phyloP scores from a whole-genome alignment of 92 coral and sea anemone genomes.

The Umimayanthus chanpuru region DNA sequence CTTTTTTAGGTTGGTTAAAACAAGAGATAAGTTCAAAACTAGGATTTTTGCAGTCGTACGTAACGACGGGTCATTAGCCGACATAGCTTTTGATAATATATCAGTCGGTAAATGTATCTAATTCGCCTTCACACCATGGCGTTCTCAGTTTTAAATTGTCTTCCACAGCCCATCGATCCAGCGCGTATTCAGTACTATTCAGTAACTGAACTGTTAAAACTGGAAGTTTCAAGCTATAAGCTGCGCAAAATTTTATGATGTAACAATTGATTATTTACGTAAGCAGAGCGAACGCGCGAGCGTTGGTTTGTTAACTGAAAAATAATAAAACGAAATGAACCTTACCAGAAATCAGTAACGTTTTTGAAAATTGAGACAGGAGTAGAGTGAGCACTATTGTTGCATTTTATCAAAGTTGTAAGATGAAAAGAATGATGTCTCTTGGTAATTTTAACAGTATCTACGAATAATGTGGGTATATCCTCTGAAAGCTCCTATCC shows the following conservation, averaged over 20 bases:
- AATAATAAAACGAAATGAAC: neutral
- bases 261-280: conserved; percentile 4
- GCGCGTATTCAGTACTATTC: neutral
- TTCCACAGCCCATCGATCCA: neutral
- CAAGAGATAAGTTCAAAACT: neutral
- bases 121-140: neutral
- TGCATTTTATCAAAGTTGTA: neutral
- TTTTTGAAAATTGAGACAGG: neutral
- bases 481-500: neutral
- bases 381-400: neutral
- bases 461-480: no score
- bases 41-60: neutral
- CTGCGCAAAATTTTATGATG: neutral
- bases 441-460: no score
- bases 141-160: neutral
- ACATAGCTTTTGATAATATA: neutral
- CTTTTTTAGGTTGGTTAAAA: neutral
- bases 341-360: neutral
- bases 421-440: no score
- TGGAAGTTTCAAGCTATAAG: neutral
- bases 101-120: neutral
- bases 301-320: neutral
- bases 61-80: neutral
- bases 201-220: neutral
- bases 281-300: neutral